Percentiles rank a stretch among this genome's conserved stretches.
Evolutionary conservation across 1,140 invertebrate genomes (phyloP).

Genomic region (Diploscapter pachys): DNA sequence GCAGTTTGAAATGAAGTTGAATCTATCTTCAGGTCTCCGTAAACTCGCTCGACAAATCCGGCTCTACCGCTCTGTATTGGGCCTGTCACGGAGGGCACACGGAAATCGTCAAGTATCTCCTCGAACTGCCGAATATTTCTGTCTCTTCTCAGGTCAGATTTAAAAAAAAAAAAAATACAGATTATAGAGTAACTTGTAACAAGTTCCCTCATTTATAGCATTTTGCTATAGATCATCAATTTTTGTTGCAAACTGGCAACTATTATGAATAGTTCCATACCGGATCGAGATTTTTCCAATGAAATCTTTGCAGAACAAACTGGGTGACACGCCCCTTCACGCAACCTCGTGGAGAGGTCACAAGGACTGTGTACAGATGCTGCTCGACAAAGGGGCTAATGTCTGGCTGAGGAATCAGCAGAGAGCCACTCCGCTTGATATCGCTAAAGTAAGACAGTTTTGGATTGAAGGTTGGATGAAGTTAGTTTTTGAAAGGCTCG

Average conservation of each 20-base stretch:
- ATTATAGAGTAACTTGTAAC: too few species aligned
- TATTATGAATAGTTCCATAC: too few species aligned
- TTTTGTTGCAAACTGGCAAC: too few species aligned
- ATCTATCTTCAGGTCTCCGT: conserved; percentile 64
- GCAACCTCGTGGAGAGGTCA: conserved; percentile 64
- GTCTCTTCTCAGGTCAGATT: conserved; percentile 61
- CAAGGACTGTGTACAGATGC: conserved; percentile 63
- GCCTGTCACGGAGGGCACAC: conserved; percentile 67
- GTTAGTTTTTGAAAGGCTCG: too few species aligned
- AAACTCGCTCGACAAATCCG: conserved; percentile 70
- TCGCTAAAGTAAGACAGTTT: conserved; percentile 60
- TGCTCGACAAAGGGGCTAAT: conserved; percentile 62
- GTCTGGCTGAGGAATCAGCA: conserved; percentile 65
- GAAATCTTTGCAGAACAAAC: conserved; percentile 54
- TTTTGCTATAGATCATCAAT: too few species aligned
- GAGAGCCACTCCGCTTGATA: conserved; percentile 63
- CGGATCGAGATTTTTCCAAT: too few species aligned
- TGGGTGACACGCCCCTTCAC: conserved; percentile 65
- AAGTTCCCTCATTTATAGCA: too few species aligned
- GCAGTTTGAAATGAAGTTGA: not conserved
- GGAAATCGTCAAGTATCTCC: conserved; percentile 57
- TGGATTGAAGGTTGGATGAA: too few species aligned
- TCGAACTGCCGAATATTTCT: conserved; percentile 58
- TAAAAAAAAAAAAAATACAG: not conserved
- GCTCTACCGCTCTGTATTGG: conserved; percentile 72